Evolutionary conservation across 2,888 invertebrate species (phyloP).

Genomic region (Drosophila rellima): DNA sequence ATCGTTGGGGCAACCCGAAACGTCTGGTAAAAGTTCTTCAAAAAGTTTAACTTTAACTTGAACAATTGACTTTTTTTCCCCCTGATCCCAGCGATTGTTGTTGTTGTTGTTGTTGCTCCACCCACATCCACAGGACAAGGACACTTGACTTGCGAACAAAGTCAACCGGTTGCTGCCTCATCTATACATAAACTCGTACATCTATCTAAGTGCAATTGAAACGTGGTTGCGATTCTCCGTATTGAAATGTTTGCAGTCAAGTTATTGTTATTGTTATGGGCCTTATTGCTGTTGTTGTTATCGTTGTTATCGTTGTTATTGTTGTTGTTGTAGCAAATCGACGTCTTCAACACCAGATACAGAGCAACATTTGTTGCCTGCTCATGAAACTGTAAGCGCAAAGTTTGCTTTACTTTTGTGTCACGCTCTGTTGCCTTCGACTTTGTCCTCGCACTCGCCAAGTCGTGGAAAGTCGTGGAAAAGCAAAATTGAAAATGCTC

Average conservation of each 20-base stretch:
- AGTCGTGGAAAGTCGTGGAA: constrained; percentile 12
- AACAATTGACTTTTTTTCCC: constrained; percentile 76
- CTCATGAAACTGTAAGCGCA: constrained; percentile 77
- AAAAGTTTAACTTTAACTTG: constrained; percentile 79
- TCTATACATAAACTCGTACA: constrained; percentile 32
- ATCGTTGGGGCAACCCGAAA: constrained; percentile 62
- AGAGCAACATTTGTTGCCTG: constrained; percentile 57
- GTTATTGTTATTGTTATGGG: constrained; percentile 82
- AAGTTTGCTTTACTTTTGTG: constrained; percentile 80
- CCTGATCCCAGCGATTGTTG: constrained; percentile 32
- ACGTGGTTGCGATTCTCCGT: constrained; percentile 72
- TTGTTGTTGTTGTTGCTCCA: constrained; percentile 41
- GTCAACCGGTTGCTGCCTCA: constrained; percentile 63
- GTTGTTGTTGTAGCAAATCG: constrained; percentile 65
- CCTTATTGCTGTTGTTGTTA: constrained; percentile 47
- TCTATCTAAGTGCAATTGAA: constrained; percentile 70
- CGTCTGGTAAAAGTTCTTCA: constrained; percentile 76
- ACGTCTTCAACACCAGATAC: constrained; percentile 55
- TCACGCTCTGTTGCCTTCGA: constrained; percentile 73
- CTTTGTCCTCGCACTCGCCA: constrained; percentile 6
- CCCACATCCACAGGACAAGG: constrained; percentile 21
- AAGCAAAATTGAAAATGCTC: constrained; percentile 81
- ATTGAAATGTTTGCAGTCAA: constrained; percentile 80
- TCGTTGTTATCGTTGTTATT: background rate
- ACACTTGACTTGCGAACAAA: constrained; percentile 73